Base-by-base conservation (phyloP, 2,797 vertebrate genomes). In the Falco novaeseelandiae region DNA sequence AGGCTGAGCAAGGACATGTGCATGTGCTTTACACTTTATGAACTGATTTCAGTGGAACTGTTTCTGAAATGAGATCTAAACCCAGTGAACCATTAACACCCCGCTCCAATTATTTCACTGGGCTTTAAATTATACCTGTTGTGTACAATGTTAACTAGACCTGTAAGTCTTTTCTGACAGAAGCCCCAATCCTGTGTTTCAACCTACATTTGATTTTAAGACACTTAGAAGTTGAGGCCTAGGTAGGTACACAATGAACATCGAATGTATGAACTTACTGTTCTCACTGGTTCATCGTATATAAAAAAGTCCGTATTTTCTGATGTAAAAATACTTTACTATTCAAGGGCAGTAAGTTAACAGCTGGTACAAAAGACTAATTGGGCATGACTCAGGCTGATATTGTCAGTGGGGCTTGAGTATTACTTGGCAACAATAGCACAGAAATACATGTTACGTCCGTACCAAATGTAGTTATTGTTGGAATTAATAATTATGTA, bases 21-120 rank as follows among this genome's bases (percentile, higher is more conserved):
- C 11, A 36, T 0, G 0, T 73, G 27, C 66, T 54, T 62, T 32
- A 40, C 38, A 19, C 19, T 34, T 5, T 22, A 5, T 52, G 51
- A 61, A 51, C 22, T 14, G 29, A 38, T 78, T 78, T 55, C 55
- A 69, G 32, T 26, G 20, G 29, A 84, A 29, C 7, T 34, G 12
- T 63, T 73, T 70, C 66, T 32, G 49, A 30, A 82, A 12, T 8
- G 12, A 78, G 66, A 48, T 59, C 29, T 78, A 59, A 71, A 55
- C 9, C n/a, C 7, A 49, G 42, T 8, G 66, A 71, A 34, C 11
- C 49, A 59, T 14, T 62, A 87, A 70, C 20, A 12, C 19, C 3
- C 2, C 10, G 5, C 48, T 67, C 30, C 5, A 4, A 30, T 44
- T 49, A 77, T 46, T 51, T 67, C n/a, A 36, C 22, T 46, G n/a